Evolutionary conservation across 1,140 invertebrate species (phyloP).

Genomic region (Drosophila malerkotliana): DNA sequence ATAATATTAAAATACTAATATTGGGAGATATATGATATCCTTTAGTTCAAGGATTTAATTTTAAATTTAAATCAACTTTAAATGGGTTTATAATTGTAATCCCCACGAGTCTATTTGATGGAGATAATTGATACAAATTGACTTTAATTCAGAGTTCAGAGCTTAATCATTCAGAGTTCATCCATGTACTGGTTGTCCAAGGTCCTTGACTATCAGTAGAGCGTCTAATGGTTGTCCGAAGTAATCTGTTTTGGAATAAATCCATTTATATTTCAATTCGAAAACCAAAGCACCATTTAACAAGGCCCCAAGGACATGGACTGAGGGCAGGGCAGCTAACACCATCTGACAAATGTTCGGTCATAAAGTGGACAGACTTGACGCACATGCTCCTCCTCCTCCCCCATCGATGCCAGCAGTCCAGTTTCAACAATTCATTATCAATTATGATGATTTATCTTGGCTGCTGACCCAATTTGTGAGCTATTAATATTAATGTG

Average conservation of each 20-base stretch:
- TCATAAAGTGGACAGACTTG: slow-evolving; percentile 30
- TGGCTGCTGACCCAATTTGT: slow-evolving; percentile 77
- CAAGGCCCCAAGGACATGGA: slow-evolving; percentile 12
- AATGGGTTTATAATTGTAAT: not conserved
- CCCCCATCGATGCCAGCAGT: not conserved
- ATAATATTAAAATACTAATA: not conserved
- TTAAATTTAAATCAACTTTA: no score
- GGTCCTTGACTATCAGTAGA: not conserved
- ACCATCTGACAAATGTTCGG: slow-evolving; percentile 41
- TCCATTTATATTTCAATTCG: slow-evolving; percentile 43
- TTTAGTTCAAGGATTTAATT: not conserved
- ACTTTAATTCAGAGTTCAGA: not conserved
- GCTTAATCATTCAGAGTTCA: no score
- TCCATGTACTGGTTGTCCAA: not conserved
- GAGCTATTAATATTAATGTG: slow-evolving; percentile 76
- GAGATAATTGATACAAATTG: not conserved
- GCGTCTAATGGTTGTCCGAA: not conserved
- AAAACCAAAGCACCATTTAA: slow-evolving; percentile 39
- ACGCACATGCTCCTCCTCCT: slow-evolving; percentile 10
- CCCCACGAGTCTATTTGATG: not conserved
- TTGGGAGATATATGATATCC: no score
- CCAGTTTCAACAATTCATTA: slow-evolving; percentile 76
- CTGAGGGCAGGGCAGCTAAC: not conserved
- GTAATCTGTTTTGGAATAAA: slow-evolving; percentile 14
- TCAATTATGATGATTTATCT: slow-evolving; percentile 82